Evolutionary conservation across 1,140 invertebrate genomes (phyloP).

Genomic region (Macrobrachium nipponense): DNA sequence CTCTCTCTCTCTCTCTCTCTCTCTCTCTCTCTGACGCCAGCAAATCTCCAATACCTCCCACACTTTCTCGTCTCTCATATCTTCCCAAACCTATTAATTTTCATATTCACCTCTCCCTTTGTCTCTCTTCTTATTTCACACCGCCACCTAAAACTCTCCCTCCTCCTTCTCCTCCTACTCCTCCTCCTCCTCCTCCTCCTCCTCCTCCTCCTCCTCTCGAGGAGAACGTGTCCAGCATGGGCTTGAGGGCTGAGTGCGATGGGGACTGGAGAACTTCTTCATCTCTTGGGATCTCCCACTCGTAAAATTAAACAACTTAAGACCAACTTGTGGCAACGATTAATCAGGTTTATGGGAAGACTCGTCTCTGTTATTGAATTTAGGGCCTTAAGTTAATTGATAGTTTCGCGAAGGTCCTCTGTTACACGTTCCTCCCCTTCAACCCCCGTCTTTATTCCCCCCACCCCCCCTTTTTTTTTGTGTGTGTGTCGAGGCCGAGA

Average conservation of each 20-base stretch:
- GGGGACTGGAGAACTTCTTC: conserved; percentile 15
- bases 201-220: neutral
- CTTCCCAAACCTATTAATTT: too few species aligned
- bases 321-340: conserved; percentile 20
- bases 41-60: too few species aligned
- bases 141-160: too few species aligned
- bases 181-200: neutral
- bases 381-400: conserved; percentile 16
- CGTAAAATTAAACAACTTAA: conserved; percentile 23
- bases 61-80: too few species aligned
- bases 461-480: too few species aligned
- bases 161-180: too few species aligned
- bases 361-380: conserved; percentile 17
- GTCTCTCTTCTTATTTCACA: too few species aligned
- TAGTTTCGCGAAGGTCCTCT: neutral
- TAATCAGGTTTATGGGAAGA: conserved; percentile 19
- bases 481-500: too few species aligned
- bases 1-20: too few species aligned
- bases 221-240: conserved; percentile 8
- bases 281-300: conserved; percentile 10
- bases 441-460: neutral
- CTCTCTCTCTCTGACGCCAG: too few species aligned
- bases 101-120: too few species aligned
- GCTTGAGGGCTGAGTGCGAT: conserved; percentile 3
- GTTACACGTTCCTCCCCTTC: neutral